Evolutionary conservation across 2,888 invertebrate genomes (phyloP).

Genomic region (Dicycla oo): DNA sequence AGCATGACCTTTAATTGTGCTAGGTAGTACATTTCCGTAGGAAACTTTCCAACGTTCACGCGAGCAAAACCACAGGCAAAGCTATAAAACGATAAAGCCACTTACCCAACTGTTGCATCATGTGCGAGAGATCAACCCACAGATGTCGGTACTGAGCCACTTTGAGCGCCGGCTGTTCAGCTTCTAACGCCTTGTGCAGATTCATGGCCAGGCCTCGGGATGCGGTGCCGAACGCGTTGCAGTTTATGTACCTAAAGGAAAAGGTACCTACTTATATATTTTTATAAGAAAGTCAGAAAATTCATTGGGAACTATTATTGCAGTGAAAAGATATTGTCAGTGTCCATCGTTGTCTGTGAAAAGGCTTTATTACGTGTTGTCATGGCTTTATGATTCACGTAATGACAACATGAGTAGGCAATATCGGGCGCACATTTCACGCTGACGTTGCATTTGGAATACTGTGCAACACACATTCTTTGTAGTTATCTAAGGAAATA

Average conservation of each 20-base stretch:
- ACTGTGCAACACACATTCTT: no score
- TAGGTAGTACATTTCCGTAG: not conserved
- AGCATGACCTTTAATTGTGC: not conserved
- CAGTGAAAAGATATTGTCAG: no score
- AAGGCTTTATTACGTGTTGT: no score
- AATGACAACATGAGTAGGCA: no score
- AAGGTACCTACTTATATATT: not conserved
- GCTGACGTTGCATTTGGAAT: no score
- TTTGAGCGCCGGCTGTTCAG: conserved; percentile 91
- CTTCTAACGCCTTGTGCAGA: conserved; percentile 91
- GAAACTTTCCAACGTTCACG: not conserved
- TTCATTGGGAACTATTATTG: no score
- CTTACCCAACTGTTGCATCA: conserved; percentile 94
- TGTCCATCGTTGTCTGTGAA: no score
- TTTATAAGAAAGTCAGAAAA: no score
- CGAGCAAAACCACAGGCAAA: not conserved
- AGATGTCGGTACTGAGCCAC: conserved; percentile 92
- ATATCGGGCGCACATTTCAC: no score
- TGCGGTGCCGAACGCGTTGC: conserved; percentile 92
- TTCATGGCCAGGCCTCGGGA: conserved; percentile 92
- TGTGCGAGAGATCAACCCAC: conserved; percentile 93
- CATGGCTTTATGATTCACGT: no score
- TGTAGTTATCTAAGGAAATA: no score
- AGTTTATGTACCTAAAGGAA: conserved; percentile 90
- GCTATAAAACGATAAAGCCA: conserved; percentile 5